These are phyloP conservation scores for Rhadina sibilatrix DNA, from an alignment of 2,113 vertebrate genomes.

Conservation along the genomic window DNA sequence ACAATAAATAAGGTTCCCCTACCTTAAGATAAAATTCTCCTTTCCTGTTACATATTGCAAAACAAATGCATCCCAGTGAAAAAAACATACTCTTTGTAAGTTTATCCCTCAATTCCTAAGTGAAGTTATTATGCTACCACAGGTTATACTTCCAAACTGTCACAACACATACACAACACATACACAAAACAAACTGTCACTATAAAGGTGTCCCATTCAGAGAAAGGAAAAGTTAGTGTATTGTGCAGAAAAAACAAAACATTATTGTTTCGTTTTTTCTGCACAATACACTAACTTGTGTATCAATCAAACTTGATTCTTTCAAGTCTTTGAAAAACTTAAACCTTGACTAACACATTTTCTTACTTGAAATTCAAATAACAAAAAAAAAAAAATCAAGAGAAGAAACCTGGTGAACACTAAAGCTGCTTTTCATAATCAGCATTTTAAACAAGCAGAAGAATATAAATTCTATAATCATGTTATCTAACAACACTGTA, in stretches of 20 bases:
- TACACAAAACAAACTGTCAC: background rate
- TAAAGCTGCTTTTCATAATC: background rate
- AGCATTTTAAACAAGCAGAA: background rate
- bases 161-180: too few species aligned
- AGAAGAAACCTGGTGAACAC: background rate
- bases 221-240: background rate
- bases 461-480: background rate
- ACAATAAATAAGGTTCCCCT: background rate
- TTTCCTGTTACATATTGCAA: background rate
- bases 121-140: background rate
- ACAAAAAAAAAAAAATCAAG: background rate
- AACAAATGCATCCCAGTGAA: background rate
- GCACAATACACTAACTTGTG: too few species aligned
- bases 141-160: background rate
- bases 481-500: background rate
- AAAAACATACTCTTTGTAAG: background rate
- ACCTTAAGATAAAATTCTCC: background rate
- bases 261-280: too few species aligned
- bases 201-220: background rate
- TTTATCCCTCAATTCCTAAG: background rate
- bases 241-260: background rate
- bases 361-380: background rate
- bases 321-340: background rate
- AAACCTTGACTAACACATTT: accelerated
- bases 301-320: too few species aligned